Evolutionary conservation across 2,888 invertebrate genomes (phyloP).

Genomic region (Drosophila hamatofila): DNA sequence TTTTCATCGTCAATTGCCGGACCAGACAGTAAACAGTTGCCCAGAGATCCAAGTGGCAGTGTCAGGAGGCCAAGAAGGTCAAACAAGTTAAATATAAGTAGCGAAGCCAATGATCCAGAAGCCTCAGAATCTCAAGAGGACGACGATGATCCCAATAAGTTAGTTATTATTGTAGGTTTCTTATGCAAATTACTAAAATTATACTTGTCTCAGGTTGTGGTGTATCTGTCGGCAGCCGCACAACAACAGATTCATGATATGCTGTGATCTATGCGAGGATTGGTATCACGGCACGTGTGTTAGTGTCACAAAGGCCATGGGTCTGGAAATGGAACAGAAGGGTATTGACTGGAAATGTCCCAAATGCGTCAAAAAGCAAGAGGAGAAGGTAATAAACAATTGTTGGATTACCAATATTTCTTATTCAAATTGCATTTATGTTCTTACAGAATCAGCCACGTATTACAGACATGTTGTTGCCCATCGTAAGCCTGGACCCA

Average conservation of each 20-base stretch:
- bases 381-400: conserved; percentile 72
- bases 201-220: conserved; percentile 89
- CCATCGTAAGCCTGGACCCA: conserved; percentile 16
- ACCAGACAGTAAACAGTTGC: conserved; percentile 64
- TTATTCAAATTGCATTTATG: background rate
- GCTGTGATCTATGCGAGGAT: conserved; percentile 97
- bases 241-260: conserved; percentile 98
- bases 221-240: conserved; percentile 98
- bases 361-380: conserved; percentile 87
- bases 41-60: conserved; percentile 45
- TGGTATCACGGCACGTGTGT: conserved; percentile 99
- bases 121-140: conserved; percentile 88
- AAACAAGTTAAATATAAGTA: conserved; percentile 51
- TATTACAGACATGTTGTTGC: conserved; percentile 67
- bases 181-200: conserved; percentile 5
- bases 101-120: conserved; percentile 66
- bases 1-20: conserved; percentile 16
- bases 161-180: conserved; percentile 36
- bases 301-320: conserved; percentile 95
- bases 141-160: conserved; percentile 96
- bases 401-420: background rate
- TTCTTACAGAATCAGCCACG: conserved; percentile 59
- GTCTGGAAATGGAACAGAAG: conserved; percentile 95
- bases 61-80: conserved; percentile 55
- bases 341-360: conserved; percentile 96